Conservation (phyloP, 2,113 vertebrate species). For the Bostrychus sinensis region DNA sequence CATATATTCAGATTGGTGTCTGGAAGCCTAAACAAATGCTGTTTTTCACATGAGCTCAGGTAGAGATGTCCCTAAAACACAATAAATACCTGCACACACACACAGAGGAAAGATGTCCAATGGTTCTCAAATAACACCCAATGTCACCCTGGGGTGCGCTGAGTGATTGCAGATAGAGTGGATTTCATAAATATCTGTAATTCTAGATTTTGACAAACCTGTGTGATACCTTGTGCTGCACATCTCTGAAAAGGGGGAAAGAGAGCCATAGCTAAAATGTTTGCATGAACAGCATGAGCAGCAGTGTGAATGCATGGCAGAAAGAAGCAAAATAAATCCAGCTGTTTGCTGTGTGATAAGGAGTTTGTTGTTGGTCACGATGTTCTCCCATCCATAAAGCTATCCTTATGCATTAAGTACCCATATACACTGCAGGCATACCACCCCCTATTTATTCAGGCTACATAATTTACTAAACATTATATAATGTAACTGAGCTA, state of each 20-base stretch:
- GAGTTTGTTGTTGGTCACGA: conserved; percentile 63
- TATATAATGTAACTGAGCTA: conserved; percentile 55
- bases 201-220: conserved; percentile 66
- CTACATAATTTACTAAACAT: conserved; percentile 51
- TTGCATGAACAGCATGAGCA: not conserved
- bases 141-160: conserved; percentile 75
- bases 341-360: conserved; percentile 54
- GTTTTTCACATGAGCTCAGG: conserved; percentile 4
- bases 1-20: not conserved
- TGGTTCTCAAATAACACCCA: conserved; percentile 72
- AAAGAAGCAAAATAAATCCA: conserved; percentile 31
- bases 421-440: conserved; percentile 48
- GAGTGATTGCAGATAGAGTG: conserved; percentile 71
- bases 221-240: conserved; percentile 48
- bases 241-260: conserved; percentile 26
- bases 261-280: not conserved
- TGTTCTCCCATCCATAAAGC: conserved; percentile 54
- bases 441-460: conserved; percentile 49
- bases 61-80: conserved; percentile 17
- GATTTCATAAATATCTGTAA: conserved; percentile 76
- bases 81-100: conserved; percentile 24
- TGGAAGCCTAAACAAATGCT: not conserved
- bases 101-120: conserved; percentile 40
- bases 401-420: conserved; percentile 54
- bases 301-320: conserved; percentile 2